A percentile compares a stretch with the other conserved stretches of the same genome.
Evolutionary conservation across 2,113 vertebrate species (phyloP).

Genomic region (Pagrus major): DNA sequence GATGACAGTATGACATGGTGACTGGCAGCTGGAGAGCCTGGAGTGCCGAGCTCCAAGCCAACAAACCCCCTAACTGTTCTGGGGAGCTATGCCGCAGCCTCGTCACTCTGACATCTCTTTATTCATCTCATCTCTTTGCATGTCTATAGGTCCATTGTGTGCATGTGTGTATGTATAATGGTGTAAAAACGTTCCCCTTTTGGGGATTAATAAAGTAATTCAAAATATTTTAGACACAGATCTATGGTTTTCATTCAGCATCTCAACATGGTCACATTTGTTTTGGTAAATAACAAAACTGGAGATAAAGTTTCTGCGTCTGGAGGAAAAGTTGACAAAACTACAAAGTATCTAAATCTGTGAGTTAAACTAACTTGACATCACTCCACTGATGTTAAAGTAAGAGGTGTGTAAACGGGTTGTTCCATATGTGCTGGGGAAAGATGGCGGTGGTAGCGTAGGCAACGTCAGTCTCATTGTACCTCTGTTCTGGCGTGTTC

Average conservation of each 20-base stretch:
- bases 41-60: too few species aligned
- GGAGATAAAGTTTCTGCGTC: not conserved
- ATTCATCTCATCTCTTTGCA: too few species aligned
- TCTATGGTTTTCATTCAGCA: not conserved
- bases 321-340: not conserved
- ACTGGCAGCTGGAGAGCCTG: too few species aligned
- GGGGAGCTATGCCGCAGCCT: too few species aligned
- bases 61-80: too few species aligned
- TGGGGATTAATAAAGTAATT: too few species aligned
- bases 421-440: not conserved
- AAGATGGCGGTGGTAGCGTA: conserved; percentile 8
- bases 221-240: too few species aligned
- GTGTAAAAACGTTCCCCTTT: too few species aligned
- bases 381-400: not conserved
- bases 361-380: not conserved
- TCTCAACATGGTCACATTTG: not conserved
- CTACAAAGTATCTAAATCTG: not conserved
- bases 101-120: too few species aligned
- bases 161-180: too few species aligned
- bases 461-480: conserved; percentile 35
- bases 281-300: not conserved
- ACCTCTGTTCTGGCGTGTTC: conserved; percentile 51
- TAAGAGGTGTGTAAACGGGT: not conserved
- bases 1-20: too few species aligned
- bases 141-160: too few species aligned